Base-by-base conservation (phyloP, 2,888 invertebrate genomes). In the Apantesis nais region DNA sequence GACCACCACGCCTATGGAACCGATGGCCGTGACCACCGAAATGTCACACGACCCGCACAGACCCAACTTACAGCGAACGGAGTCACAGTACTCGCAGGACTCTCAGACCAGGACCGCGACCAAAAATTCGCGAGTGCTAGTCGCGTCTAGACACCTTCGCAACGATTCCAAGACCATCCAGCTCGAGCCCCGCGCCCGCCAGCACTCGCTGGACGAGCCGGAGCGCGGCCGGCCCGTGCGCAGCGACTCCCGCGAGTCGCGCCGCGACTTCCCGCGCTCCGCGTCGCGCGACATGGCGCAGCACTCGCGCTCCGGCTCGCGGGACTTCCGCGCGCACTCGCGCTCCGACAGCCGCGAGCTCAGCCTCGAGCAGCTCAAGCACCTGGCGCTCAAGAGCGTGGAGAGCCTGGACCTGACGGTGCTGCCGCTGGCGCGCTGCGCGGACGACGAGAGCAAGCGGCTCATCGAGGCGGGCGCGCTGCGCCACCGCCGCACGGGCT, bases 161-260 rank as follows among this genome's bases (percentile, higher is more conserved):
- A 96, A 96, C 89, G 96, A 96, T 89, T 96, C 96, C 74, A 96
- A 96, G 84, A 96, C 96, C n/a, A 95, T 96, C 79, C 96, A 96
- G 81, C 89, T 96, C 79, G 96, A 96, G 85, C 95, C 95, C 79
- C 93, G 96, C 89, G 93, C 95, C 85, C 94, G 92, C 0, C 93
- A 92, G 66, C 92, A 90, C 83, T 88, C 91, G 69, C 78, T 84
- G 2, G 93, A 92, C 52, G 93, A 90, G 74, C 81, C 87, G 37
- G 86, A 86, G 67, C 86, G 87, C 68, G 68, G 68, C 85, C 93
- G 78, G 75, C 83, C 78, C 73, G 85, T 78, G 52, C 84, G 81
- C 71, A 84, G 86, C 74, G 83, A 85, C 76, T 83, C 88, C 91
- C 87, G 92, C 89, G 84, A 81, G 41, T 84, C 78, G 29, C 82